Percentiles rank a stretch among this genome's conserved stretches.
Evolutionary conservation across 2,888 invertebrate species (phyloP).

Genomic region (Loripinus fragilis): DNA sequence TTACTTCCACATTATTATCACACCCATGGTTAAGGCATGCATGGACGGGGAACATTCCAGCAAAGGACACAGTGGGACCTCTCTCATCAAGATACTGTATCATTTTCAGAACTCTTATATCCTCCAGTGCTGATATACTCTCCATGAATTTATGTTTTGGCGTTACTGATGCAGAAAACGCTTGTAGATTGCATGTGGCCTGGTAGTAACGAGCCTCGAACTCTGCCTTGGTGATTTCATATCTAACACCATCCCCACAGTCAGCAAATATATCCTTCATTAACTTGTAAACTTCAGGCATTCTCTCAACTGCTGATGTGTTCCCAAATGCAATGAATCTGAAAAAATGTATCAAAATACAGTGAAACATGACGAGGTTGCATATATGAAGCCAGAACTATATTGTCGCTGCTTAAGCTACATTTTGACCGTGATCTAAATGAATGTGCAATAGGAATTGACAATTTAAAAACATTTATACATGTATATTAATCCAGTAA

Average conservation of each 20-base stretch:
- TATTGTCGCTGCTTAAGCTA: too few relatives aligned
- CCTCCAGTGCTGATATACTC: constrained; percentile 55
- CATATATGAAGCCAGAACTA: too few relatives aligned
- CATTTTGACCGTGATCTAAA: too few relatives aligned
- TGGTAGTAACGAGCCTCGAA: constrained; percentile 78
- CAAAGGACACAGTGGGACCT: constrained; percentile 68
- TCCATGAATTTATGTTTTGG: constrained; percentile 71
- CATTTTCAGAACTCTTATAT: constrained; percentile 62
- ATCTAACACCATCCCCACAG: constrained; percentile 68
- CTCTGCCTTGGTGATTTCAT: constrained; percentile 73
- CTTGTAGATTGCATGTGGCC: constrained; percentile 78
- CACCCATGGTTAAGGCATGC: constrained; percentile 79
- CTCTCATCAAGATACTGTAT: constrained; percentile 64
- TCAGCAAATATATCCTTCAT: constrained; percentile 69
- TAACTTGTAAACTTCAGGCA: constrained; percentile 68
- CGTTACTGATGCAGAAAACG: constrained; percentile 70
- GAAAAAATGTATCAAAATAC: constrained; percentile 13
- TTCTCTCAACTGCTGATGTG: constrained; percentile 63
- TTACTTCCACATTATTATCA: constrained; percentile 76
- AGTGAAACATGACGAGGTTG: too few relatives aligned
- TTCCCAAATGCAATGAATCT: constrained; percentile 78
- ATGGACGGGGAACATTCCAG: constrained; percentile 78
- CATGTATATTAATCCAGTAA: too few relatives aligned
- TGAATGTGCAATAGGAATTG: too few relatives aligned
- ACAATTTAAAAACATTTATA: too few relatives aligned